Evolutionary conservation across 1,140 invertebrate species (phyloP).

Genomic region (Drosophila arizonae): DNA sequence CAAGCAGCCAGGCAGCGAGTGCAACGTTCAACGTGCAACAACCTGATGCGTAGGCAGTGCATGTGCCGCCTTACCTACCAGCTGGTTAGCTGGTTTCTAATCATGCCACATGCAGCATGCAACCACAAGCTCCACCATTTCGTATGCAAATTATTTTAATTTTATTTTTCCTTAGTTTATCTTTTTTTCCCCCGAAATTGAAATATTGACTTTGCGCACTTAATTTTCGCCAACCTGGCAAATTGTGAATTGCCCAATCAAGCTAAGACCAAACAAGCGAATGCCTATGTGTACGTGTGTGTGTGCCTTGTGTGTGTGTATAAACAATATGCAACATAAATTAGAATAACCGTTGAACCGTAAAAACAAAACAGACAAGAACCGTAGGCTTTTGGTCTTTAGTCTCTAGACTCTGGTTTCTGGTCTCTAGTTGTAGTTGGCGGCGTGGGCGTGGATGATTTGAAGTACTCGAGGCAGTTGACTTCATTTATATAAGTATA

Average conservation of each 20-base stretch:
- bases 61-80: constrained; percentile 15
- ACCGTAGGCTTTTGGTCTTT: constrained; percentile 22
- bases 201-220: constrained; percentile 80
- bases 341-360: constrained; percentile 67
- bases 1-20: background rate
- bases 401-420: background rate
- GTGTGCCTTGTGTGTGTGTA: constrained; percentile 11
- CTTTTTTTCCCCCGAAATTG: constrained; percentile 56
- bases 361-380: constrained; percentile 32
- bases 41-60: constrained; percentile 45
- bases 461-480: constrained; percentile 39
- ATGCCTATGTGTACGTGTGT: constrained; percentile 8
- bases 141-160: constrained; percentile 60
- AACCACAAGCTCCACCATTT: constrained; percentile 17
- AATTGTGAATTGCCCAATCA: constrained; percentile 76
- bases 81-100: constrained; percentile 60
- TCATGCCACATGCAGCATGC: constrained; percentile 42
- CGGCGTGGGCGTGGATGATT: constrained; percentile 43
- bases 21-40: constrained; percentile 27
- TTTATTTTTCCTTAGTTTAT: constrained; percentile 8
- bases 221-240: constrained; percentile 68
- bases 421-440: constrained; percentile 8
- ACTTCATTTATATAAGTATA: constrained; percentile 9
- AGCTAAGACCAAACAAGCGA: constrained; percentile 8
- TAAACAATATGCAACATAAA: constrained; percentile 76